Percentiles rank a stretch among this genome's conserved stretches.
These are phyloP conservation scores for Phataginus tricuspis DNA, from an alignment of 2,797 vertebrate species.

Conservation along the genomic window DNA sequence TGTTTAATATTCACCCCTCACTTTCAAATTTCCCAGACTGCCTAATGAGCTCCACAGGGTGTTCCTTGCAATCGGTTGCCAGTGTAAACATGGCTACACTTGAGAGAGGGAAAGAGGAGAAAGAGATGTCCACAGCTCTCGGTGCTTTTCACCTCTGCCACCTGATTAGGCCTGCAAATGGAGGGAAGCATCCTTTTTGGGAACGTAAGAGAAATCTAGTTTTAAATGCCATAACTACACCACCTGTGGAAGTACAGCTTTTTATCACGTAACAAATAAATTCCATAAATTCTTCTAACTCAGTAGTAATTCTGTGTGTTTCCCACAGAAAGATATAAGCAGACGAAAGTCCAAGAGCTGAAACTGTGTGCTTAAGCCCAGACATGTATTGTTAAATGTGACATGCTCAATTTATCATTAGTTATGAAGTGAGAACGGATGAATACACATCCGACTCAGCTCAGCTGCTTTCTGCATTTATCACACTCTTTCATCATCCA, in stretches of 20 bases:
- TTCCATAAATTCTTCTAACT: background rate
- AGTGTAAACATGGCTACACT: background rate
- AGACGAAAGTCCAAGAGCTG: slow-evolving; percentile 82
- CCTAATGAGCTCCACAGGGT: slow-evolving; percentile 35
- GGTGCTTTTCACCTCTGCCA: background rate
- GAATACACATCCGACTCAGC: slow-evolving; percentile 99
- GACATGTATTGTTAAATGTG: slow-evolving; percentile 95
- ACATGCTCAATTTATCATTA: slow-evolving; percentile 99
- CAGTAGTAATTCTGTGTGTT: background rate
- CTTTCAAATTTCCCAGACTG: slow-evolving; percentile 48
- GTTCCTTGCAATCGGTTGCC: slow-evolving; percentile 40
- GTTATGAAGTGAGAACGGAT: slow-evolving; percentile 98
- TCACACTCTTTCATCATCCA: slow-evolving; percentile 96
- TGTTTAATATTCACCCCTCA: slow-evolving; percentile 26
- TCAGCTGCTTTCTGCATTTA: slow-evolving; percentile 98
- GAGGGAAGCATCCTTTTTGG: background rate
- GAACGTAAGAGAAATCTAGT: background rate
- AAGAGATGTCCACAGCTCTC: background rate
- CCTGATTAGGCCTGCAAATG: background rate
- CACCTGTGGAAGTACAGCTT: background rate
- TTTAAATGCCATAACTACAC: slow-evolving; percentile 3
- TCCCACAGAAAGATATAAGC: slow-evolving; percentile 53
- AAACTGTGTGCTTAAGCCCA: slow-evolving; percentile 90
- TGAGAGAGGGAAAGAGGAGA: background rate
- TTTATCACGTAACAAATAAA: background rate